Conservation (phyloP, 2,888 invertebrate species). For the Pogonocherus hispidulus region DNA sequence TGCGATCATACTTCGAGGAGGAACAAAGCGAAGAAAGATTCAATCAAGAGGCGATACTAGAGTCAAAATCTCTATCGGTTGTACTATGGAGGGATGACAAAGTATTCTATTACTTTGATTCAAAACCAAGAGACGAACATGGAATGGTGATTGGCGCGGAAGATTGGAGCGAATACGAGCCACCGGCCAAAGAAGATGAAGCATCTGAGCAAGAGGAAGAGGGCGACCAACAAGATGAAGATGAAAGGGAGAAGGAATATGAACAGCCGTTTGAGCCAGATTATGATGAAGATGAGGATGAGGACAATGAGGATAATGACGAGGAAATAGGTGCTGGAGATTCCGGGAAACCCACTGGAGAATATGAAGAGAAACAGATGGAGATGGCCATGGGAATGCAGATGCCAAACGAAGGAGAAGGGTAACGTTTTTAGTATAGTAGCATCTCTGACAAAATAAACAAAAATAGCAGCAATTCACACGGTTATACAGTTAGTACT, state of each 20-base stretch:
- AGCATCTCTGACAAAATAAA: too few species aligned
- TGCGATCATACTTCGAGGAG: conserved; percentile 46
- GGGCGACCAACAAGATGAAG: conserved; percentile 12
- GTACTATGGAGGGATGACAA: conserved; percentile 63
- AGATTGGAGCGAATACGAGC: conserved; percentile 59
- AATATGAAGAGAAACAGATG: conserved; percentile 26
- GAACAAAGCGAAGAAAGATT: conserved; percentile 41
- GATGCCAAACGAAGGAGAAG: conserved; percentile 33
- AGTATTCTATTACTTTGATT: conserved; percentile 63
- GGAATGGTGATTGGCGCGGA: conserved; percentile 62
- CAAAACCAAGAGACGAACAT: conserved; percentile 60
- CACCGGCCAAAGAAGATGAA: neutral
- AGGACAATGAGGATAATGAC: neutral
- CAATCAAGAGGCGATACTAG: conserved; percentile 55
- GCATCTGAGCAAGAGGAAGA: conserved; percentile 25
- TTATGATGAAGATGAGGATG: conserved; percentile 21
- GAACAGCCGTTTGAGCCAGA: neutral
- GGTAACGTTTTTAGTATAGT: conserved; percentile 24
- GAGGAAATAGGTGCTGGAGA: conserved; percentile 24
- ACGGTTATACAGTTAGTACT: too few species aligned
- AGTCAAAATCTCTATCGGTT: conserved; percentile 58
- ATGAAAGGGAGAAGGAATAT: neutral
- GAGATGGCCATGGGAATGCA: neutral
- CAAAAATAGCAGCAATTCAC: too few species aligned
- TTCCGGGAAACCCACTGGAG: conserved; percentile 23